These are phyloP conservation scores for Leucoptera coffeella DNA, from an alignment of 2,888 invertebrate genomes.

Conservation along the genomic window DNA sequence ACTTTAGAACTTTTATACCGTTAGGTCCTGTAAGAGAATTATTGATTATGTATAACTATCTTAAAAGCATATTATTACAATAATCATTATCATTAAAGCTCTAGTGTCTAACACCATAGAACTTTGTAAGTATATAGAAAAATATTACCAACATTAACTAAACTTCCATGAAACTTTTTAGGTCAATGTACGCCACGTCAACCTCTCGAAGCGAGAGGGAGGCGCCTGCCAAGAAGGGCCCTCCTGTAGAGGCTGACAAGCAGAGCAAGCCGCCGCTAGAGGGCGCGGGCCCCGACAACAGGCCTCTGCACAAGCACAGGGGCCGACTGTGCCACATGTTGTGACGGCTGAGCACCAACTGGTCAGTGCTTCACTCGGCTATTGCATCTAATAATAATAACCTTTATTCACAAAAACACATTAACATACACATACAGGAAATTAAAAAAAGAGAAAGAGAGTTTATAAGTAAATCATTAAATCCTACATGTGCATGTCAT, in stretches of 20 bases:
- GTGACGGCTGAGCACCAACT: conserved; percentile 47
- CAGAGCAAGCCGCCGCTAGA: conserved; percentile 12
- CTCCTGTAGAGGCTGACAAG: conserved; percentile 11
- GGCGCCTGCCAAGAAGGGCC: conserved; percentile 15
- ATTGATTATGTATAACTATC: background rate
- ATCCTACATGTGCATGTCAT: too few relatives aligned
- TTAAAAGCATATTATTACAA: background rate
- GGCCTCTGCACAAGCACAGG: conserved; percentile 28
- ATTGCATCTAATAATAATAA: too few relatives aligned
- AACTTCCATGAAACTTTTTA: conserved; percentile 35
- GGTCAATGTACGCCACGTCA: conserved; percentile 44
- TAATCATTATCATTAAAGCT: too few relatives aligned
- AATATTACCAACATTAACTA: background rate
- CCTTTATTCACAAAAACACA: too few relatives aligned
- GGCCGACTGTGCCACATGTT: conserved; percentile 43
- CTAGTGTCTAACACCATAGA: background rate
- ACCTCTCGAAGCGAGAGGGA: conserved; percentile 20
- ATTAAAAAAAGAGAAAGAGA: too few relatives aligned
- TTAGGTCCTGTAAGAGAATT: too few relatives aligned
- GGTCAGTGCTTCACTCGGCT: too few relatives aligned
- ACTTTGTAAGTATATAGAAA: background rate
- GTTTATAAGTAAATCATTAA: too few relatives aligned
- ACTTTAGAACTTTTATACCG: too few relatives aligned
- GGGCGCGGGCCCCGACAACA: too few relatives aligned
- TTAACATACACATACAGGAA: too few relatives aligned